phyloP scores from a whole-genome alignment of 2,888 invertebrate genomes.

The Epinotia demarniana region DNA sequence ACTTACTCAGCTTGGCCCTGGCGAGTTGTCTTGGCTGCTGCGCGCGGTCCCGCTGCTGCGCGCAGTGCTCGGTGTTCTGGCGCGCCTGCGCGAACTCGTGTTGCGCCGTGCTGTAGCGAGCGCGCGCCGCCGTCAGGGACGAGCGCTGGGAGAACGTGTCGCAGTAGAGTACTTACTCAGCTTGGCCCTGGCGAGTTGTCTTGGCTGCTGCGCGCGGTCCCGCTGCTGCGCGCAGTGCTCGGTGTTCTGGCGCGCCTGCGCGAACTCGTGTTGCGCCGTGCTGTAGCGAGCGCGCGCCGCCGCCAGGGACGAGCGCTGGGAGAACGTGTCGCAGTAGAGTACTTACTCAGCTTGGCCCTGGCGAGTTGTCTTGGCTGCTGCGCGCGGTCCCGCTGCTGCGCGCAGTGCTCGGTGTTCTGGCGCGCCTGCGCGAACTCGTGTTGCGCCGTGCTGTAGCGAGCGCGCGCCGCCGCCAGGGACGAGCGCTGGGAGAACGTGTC shows the following conservation, averaged over 20 bases:
- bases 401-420: conserved; percentile 53
- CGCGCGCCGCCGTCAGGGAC: too few relatives aligned
- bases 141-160: too few relatives aligned
- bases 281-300: conserved; percentile 39
- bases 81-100: too few relatives aligned
- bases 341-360: too few relatives aligned
- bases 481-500: conserved; percentile 56
- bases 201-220: conserved; percentile 25
- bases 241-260: conserved; percentile 51
- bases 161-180: conserved; percentile 51
- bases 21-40: conserved; percentile 49
- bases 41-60: conserved; percentile 19
- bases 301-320: conserved; percentile 55
- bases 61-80: conserved; percentile 53
- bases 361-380: conserved; percentile 49
- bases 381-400: conserved; percentile 19
- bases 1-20: conserved; percentile 55
- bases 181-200: conserved; percentile 52
- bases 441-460: conserved; percentile 49
- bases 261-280: conserved; percentile 56
- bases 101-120: too few relatives aligned
- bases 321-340: conserved; percentile 56
- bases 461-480: conserved; percentile 48
- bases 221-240: conserved; percentile 47
- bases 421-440: conserved; percentile 54